Base-by-base conservation (phyloP, 1,140 invertebrate species). In the Mercenaria mercenaria region DNA sequence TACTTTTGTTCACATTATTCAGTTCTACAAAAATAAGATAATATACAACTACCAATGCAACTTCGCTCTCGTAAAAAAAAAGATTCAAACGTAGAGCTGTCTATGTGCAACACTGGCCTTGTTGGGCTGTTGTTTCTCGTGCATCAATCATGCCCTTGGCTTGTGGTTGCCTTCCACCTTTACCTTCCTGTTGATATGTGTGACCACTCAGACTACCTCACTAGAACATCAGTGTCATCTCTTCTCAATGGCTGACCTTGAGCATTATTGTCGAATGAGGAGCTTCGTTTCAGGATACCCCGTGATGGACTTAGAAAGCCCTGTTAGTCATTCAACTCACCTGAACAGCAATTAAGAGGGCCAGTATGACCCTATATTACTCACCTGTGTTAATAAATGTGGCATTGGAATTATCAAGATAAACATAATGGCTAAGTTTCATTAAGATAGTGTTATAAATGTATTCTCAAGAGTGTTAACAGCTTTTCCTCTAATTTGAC, bases 201-300 rank as follows among this genome's bases (percentile, higher is more conserved):
- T 52, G 23, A 52, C 47, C 61, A 56, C 34, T 43, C 91, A 91
- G 59, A 77, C 79, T 59, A 92, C 92, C 37, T 92, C 90, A 52
- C 92, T 90, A 80, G 93, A 32, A 39, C 41, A n/a, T 87, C 84
- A 85, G 34, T 52, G 4, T 85, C 83, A 0, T 50, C 47, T 23
- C 82, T 43, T 50, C 43, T 34, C 29, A 23, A 23, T 56, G 64
- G 64, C 61, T 67, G 81, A 47, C 59, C 56, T 41, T 69, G 81
- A 69, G 23, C 23, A 20, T 69, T 56, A 34, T 83, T 69, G 0
- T 85, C 83, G 56, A 85, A 85, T 34, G 86, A 47, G 6, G 86
- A 67, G 61, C 86, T 81, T n/a, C 86, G 32, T 77, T 88, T 88
- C 26, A 88, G 41, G n/a, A 88, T 88, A n/a, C 86, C 76, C 41